Conservation (phyloP, 2,797 vertebrate species). For the Buphagus erythrorhynchus region DNA sequence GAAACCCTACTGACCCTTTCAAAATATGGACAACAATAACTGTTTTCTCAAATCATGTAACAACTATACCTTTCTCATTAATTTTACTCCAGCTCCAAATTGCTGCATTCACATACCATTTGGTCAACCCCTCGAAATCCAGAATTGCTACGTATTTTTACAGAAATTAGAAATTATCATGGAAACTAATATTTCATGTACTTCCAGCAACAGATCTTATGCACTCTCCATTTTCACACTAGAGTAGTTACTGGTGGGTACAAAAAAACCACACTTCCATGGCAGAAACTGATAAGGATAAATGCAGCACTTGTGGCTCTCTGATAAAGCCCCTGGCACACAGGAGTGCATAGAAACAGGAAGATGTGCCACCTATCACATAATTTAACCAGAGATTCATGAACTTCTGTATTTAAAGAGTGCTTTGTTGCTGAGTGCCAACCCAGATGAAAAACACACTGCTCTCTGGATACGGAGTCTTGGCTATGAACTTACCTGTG, state of each 20-base stretch:
- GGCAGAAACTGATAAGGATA: neutral
- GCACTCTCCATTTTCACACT: neutral
- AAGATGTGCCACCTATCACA: neutral
- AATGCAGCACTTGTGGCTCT: neutral
- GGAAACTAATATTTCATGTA: neutral
- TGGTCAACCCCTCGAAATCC: neutral
- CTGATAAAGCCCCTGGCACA: neutral
- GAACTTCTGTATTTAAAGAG: neutral
- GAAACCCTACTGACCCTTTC: neutral
- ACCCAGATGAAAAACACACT: neutral
- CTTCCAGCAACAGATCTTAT: neutral
- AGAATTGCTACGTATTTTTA: neutral
- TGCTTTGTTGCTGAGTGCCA: neutral
- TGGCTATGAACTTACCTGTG: neutral
- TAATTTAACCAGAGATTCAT: neutral
- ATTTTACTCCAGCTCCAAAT: neutral
- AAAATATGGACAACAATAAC: neutral
- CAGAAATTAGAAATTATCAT: neutral
- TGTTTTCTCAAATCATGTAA: neutral
- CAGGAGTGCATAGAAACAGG: neutral
- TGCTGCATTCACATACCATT: neutral
- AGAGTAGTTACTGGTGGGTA: neutral
- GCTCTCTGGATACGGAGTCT: neutral
- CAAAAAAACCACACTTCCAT: neutral
- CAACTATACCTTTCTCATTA: neutral